A percentile compares a stretch with the other conserved stretches of the same genome.
These are phyloP conservation scores for Grammomys dolichurus DNA, from an alignment of 2,113 vertebrate species.

Conservation along the genomic window DNA sequence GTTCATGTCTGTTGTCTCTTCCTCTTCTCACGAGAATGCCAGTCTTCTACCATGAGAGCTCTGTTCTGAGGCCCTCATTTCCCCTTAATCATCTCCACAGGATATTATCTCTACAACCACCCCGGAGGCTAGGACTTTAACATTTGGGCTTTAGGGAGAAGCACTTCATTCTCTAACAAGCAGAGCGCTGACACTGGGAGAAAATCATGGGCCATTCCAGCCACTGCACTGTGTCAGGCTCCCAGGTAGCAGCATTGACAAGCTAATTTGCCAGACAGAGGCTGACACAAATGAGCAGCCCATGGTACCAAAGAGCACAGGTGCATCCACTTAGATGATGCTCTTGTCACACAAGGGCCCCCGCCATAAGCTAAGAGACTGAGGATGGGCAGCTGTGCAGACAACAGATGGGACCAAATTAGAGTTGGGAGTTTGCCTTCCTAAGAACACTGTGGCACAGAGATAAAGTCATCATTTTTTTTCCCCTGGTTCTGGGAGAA, in stretches of 20 bases:
- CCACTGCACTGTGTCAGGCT: background rate
- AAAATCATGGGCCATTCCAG: background rate
- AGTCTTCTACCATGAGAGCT: fast-evolving
- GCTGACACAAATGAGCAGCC: background rate
- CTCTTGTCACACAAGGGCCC: fast-evolving
- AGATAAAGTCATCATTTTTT: background rate
- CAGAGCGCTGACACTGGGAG: background rate
- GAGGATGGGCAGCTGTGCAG: background rate
- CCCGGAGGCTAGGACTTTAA: background rate
- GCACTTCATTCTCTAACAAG: background rate
- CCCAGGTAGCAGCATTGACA: too few relatives aligned
- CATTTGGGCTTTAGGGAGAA: background rate
- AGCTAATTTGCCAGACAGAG: background rate
- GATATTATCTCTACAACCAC: background rate
- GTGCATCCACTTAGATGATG: background rate
- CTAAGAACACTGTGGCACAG: background rate
- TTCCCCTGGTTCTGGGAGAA: background rate
- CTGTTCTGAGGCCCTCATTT: background rate
- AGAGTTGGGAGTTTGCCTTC: too few relatives aligned
- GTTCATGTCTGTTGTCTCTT: background rate
- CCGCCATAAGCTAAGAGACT: background rate
- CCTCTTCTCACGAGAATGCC: background rate
- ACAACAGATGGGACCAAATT: background rate
- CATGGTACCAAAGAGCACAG: background rate
- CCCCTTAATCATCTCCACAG: background rate